phyloP scores from a whole-genome alignment of 2,113 vertebrate genomes.

The Genyomyrus donnyi region DNA sequence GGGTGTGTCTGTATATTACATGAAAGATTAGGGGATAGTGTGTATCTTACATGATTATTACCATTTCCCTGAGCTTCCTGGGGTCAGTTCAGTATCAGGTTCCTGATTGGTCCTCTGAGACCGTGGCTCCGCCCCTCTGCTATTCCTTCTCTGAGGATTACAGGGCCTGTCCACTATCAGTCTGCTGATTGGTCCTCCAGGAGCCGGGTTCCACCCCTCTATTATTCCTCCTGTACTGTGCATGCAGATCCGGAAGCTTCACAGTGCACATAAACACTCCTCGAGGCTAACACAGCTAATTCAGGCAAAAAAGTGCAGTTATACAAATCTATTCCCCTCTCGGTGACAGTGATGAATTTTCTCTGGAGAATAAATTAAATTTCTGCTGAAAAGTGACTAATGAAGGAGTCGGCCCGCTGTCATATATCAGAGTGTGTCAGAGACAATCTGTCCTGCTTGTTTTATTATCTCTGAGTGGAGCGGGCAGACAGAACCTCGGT shows the following conservation, averaged over 20 bases:
- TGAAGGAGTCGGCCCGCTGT: slow-evolving; percentile 9
- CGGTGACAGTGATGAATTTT: slow-evolving; percentile 16
- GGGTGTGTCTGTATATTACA: not conserved
- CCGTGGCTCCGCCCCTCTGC: not conserved
- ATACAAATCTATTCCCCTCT: slow-evolving; percentile 11
- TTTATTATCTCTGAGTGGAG: slow-evolving; percentile 1
- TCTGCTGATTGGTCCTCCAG: not conserved
- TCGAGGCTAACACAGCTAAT: slow-evolving; percentile 10
- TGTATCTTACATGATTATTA: not conserved
- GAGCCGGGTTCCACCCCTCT: not conserved
- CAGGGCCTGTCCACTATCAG: not conserved
- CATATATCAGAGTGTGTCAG: slow-evolving; percentile 18
- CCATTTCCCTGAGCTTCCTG: not conserved
- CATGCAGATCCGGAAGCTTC: not conserved
- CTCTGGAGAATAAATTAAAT: slow-evolving; percentile 21
- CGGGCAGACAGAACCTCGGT: no score
- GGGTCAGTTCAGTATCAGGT: not conserved
- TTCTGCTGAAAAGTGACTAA: slow-evolving; percentile 20
- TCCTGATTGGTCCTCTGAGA: not conserved
- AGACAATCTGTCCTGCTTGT: slow-evolving; percentile 15
- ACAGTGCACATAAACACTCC: slow-evolving; percentile 9
- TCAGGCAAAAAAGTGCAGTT: slow-evolving; percentile 8
- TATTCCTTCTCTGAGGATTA: not conserved
- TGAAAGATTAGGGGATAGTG: not conserved
- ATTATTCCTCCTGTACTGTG: not conserved